These are phyloP conservation scores for Nowickia ferox DNA, from an alignment of 2,888 invertebrate genomes.

Conservation along the genomic window DNA sequence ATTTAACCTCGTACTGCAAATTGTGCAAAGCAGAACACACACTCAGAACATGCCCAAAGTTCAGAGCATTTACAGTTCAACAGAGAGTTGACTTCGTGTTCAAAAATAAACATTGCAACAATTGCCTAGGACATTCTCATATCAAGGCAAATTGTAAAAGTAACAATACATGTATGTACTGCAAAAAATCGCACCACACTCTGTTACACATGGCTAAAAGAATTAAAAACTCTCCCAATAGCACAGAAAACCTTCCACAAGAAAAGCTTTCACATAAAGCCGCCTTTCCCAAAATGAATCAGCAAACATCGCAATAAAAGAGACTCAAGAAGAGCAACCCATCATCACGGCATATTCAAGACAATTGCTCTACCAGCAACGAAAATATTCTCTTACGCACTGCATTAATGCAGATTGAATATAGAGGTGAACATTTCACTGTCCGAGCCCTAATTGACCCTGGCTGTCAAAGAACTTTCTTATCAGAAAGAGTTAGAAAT, in stretches of 20 bases:
- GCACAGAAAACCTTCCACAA: background rate
- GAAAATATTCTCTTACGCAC: constrained; percentile 5
- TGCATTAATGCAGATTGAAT: constrained; percentile 24
- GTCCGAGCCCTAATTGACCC: background rate
- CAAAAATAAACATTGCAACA: constrained; percentile 13
- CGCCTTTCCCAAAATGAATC: background rate
- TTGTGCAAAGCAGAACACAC: background rate
- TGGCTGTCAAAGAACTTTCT: background rate
- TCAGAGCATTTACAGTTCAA: constrained; percentile 3
- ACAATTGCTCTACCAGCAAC: background rate
- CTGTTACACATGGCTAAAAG: background rate
- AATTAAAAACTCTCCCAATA: background rate
- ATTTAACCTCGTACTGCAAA: background rate
- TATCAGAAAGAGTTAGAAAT: background rate
- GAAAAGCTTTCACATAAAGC: too few species aligned
- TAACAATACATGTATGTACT: constrained; percentile 4
- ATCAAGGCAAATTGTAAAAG: constrained; percentile 21
- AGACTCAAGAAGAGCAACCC: background rate
- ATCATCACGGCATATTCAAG: background rate
- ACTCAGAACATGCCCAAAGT: constrained; percentile 2
- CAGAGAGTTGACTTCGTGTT: constrained; percentile 24
- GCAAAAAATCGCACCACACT: constrained; percentile 6
- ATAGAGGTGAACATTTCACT: background rate
- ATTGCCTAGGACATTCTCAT: constrained; percentile 2
- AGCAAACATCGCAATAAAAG: background rate